phyloP scores from a whole-genome alignment of 2,888 invertebrate species.

The Hirtodrosophila alboralis region DNA sequence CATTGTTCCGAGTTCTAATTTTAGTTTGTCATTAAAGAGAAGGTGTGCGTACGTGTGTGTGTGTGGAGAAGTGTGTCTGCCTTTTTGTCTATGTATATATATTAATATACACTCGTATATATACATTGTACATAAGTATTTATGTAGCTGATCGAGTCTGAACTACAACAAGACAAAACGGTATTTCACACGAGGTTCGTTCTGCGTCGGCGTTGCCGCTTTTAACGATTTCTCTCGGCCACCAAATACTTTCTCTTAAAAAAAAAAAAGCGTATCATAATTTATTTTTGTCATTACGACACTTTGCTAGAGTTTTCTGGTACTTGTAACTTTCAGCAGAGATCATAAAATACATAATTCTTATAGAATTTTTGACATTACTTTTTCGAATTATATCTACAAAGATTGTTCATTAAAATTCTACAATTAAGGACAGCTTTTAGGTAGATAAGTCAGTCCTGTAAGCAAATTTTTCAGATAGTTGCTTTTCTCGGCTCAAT shows the following conservation, averaged over 20 bases:
- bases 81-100: slow-evolving; percentile 7
- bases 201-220: slow-evolving; percentile 62
- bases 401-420: too few species aligned
- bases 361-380: too few species aligned
- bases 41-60: slow-evolving; percentile 48
- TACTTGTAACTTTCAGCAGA: slow-evolving; percentile 12
- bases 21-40: slow-evolving; percentile 79
- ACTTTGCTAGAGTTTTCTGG: slow-evolving; percentile 14
- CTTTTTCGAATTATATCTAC: too few species aligned
- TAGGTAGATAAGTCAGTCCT: too few species aligned
- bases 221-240: slow-evolving; percentile 51
- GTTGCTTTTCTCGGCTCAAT: too few species aligned
- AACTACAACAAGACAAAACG: slow-evolving; percentile 23
- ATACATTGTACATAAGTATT: slow-evolving; percentile 1
- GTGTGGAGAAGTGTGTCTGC: slow-evolving; percentile 43
- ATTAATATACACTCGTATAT: slow-evolving; percentile 4
- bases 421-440: too few species aligned
- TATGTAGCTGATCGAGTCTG: slow-evolving; percentile 22
- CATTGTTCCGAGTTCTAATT: slow-evolving; percentile 81
- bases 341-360: background rate
- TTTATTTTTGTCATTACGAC: slow-evolving; percentile 40
- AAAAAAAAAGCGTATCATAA: slow-evolving; percentile 29
- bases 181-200: slow-evolving; percentile 28
- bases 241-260: slow-evolving; percentile 49
- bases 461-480: too few species aligned